Evolutionary conservation across 2,888 invertebrate genomes (phyloP).

Genomic region (Macropis europaea): DNA sequence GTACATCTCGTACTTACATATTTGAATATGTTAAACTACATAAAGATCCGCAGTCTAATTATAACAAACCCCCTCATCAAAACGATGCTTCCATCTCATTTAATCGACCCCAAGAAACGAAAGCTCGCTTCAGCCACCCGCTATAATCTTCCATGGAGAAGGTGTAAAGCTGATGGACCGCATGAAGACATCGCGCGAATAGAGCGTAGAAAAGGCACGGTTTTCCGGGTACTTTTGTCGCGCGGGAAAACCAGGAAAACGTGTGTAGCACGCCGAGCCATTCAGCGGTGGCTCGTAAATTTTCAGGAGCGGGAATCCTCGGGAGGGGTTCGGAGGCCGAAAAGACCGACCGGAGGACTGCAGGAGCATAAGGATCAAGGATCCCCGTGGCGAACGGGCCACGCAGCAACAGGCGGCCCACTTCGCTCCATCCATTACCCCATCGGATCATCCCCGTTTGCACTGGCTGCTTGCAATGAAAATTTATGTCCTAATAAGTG

Average conservation of each 20-base stretch:
- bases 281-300: conserved; percentile 73
- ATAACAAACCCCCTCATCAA: too few species aligned
- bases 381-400: conserved; percentile 73
- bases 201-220: conserved; percentile 7
- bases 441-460: conserved; percentile 70
- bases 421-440: conserved; percentile 70
- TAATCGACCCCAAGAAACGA: too few species aligned
- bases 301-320: conserved; percentile 71
- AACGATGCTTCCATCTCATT: too few species aligned
- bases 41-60: too few species aligned
- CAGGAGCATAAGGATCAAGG: conserved; percentile 74
- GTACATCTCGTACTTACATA: too few species aligned
- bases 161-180: neutral
- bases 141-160: too few species aligned
- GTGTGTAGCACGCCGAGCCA: conserved; percentile 47
- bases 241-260: conserved; percentile 65
- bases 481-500: conserved; percentile 74
- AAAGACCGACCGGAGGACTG: conserved; percentile 68
- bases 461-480: conserved; percentile 69
- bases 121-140: too few species aligned
- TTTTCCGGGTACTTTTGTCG: conserved; percentile 56
- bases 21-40: too few species aligned
- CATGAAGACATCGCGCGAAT: conserved; percentile 28
- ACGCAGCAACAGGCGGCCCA: conserved; percentile 77
- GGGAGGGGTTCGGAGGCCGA: conserved; percentile 65